Evolutionary conservation across 2,888 invertebrate species (phyloP).

Genomic region (Lomographa bimaculata): DNA sequence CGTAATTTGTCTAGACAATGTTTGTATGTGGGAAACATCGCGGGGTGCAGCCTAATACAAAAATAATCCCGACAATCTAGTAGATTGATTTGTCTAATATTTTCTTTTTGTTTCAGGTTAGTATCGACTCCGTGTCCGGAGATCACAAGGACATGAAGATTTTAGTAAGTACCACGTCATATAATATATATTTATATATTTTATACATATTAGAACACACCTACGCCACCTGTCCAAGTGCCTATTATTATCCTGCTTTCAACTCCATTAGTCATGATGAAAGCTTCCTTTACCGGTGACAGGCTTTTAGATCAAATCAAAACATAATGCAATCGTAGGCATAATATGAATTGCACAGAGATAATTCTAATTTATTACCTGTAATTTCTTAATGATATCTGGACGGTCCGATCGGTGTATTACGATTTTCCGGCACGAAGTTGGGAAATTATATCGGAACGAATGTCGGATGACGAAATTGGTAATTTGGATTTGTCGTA

Average conservation of each 20-base stretch:
- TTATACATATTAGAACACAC: slow-evolving; percentile 26
- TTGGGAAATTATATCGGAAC: slow-evolving; percentile 73
- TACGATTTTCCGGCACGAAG: slow-evolving; percentile 59
- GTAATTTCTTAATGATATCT: slow-evolving; percentile 45
- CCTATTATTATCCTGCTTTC: slow-evolving; percentile 17
- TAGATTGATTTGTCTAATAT: slow-evolving; percentile 17
- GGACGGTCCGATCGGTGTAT: slow-evolving; percentile 35
- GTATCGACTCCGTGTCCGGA: slow-evolving; percentile 79
- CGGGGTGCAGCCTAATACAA: too few species aligned
- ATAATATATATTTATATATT: slow-evolving; percentile 63
- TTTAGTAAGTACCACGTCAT: slow-evolving; percentile 77
- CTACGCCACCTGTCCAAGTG: slow-evolving; percentile 10
- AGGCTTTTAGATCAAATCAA: slow-evolving; percentile 19
- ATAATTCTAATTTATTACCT: slow-evolving; percentile 48
- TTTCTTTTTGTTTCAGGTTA: slow-evolving; percentile 64
- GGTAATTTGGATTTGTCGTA: slow-evolving; percentile 67
- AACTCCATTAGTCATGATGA: slow-evolving; percentile 21
- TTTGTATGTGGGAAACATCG: too few species aligned
- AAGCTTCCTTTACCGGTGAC: slow-evolving; percentile 23
- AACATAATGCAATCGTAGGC: slow-evolving; percentile 15
- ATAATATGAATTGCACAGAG: slow-evolving; percentile 19
- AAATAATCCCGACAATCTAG: too few species aligned
- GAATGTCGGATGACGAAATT: slow-evolving; percentile 72
- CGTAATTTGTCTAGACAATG: too few species aligned
- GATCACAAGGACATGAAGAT: slow-evolving; percentile 82